These are phyloP conservation scores for Tenebrio molitor DNA, from an alignment of 1,140 invertebrate species.

Conservation along the genomic window DNA sequence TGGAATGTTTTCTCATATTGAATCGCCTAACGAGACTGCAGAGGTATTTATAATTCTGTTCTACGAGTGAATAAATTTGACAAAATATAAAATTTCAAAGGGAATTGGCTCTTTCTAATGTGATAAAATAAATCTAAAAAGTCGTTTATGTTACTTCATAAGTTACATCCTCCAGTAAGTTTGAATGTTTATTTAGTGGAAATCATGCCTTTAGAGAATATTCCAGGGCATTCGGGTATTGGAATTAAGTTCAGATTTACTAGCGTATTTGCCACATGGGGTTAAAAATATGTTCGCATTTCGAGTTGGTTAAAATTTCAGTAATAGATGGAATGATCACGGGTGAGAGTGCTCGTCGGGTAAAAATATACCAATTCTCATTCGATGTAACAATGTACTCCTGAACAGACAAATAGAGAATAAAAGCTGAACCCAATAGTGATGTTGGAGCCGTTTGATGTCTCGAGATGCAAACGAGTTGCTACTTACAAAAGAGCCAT, in stretches of 20 bases:
- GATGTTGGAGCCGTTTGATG: not conserved
- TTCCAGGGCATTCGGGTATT: not conserved
- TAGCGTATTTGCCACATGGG: not conserved
- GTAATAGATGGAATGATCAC: not conserved
- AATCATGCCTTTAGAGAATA: not conserved
- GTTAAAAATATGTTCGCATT: not conserved
- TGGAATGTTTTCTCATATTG: too few relatives aligned
- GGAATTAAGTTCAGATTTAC: slow-evolving; percentile 1
- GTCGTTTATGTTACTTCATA: not conserved
- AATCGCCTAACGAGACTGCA: too few relatives aligned
- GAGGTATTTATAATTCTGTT: too few relatives aligned
- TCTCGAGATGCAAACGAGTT: not conserved
- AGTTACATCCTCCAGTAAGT: not conserved
- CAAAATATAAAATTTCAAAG: too few relatives aligned
- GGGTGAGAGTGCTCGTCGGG: too few relatives aligned
- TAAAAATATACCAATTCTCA: not conserved
- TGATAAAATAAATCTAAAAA: slow-evolving; percentile 20
- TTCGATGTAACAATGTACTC: not conserved
- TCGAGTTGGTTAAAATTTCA: not conserved
- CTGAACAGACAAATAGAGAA: not conserved
- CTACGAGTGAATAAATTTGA: too few relatives aligned
- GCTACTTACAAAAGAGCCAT: not conserved
- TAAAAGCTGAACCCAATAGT: not conserved
- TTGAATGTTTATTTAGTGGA: slow-evolving; percentile 10
- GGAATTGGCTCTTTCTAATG: not conserved